Percentiles rank a stretch among this genome's conserved stretches.
Evolutionary conservation across 2,888 invertebrate species (phyloP).

Genomic region (Callimorpha dominula): DNA sequence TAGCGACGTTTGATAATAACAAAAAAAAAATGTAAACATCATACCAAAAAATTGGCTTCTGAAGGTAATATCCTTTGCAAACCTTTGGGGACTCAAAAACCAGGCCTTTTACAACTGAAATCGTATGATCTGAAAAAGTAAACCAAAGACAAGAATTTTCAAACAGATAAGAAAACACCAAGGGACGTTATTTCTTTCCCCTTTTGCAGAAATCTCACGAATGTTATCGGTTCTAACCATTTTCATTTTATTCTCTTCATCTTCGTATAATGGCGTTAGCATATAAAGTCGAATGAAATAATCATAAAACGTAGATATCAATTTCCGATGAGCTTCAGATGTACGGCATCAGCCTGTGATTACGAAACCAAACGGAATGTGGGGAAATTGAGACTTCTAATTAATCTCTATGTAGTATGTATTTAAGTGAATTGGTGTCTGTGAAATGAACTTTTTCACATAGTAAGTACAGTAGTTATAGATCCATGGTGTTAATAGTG

Average conservation of each 20-base stretch:
- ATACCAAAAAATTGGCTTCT: not conserved
- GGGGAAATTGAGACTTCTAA: conserved; percentile 35
- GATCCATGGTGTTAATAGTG: not conserved
- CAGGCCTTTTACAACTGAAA: not conserved
- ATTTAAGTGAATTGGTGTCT: not conserved
- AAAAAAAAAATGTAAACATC: not conserved
- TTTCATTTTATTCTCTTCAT: conserved; percentile 19
- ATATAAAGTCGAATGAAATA: conserved; percentile 37
- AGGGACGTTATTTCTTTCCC: not conserved
- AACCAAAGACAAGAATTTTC: not conserved
- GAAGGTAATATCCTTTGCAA: not conserved
- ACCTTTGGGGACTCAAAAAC: not conserved
- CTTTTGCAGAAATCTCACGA: not conserved
- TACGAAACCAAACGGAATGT: conserved; percentile 30
- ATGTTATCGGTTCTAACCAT: conserved; percentile 2
- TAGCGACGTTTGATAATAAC: not conserved
- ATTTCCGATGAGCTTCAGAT: conserved; percentile 45
- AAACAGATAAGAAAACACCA: not conserved
- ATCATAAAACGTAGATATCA: conserved; percentile 47
- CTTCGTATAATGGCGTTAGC: conserved; percentile 31
- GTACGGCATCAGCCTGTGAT: conserved; percentile 39
- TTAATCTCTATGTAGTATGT: conserved; percentile 32
- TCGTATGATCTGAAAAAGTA: not conserved
- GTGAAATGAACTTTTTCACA: not conserved
- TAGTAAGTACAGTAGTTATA: not conserved